Percentiles rank a stretch among this genome's conserved stretches.
Evolutionary conservation across 1,140 invertebrate genomes (phyloP).

Genomic region (Lasioglossum albipes): DNA sequence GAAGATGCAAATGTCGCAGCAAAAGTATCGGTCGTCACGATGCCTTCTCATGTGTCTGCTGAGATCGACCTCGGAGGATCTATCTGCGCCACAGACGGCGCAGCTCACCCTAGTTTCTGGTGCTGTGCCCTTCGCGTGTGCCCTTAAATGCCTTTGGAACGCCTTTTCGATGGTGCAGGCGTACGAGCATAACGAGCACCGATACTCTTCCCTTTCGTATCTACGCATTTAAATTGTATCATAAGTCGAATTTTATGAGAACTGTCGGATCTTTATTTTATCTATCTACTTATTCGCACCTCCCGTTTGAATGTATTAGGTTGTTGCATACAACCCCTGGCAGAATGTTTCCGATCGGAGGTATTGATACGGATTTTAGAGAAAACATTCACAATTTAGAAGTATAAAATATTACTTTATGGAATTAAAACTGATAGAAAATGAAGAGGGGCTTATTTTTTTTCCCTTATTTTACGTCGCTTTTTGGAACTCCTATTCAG

Average conservation of each 20-base stretch:
- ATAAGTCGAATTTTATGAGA: slow-evolving; percentile 13
- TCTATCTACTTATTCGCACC: too few relatives aligned
- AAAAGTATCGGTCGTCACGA: slow-evolving; percentile 81
- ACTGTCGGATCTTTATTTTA: too few relatives aligned
- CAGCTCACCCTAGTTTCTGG: slow-evolving; percentile 80
- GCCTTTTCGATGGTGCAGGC: slow-evolving; percentile 83
- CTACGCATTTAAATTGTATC: slow-evolving; percentile 60
- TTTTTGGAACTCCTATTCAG: too few relatives aligned
- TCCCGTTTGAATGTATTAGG: too few relatives aligned
- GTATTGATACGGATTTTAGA: too few relatives aligned
- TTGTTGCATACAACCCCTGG: too few relatives aligned
- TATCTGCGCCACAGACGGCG: slow-evolving; percentile 82
- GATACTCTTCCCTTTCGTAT: slow-evolving; percentile 82
- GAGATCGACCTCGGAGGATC: slow-evolving; percentile 80
- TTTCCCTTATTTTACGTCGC: too few relatives aligned
- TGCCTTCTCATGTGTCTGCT: slow-evolving; percentile 82
- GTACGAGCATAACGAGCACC: slow-evolving; percentile 81
- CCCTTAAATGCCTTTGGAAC: slow-evolving; percentile 80
- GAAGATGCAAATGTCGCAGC: slow-evolving; percentile 82
- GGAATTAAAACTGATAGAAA: too few relatives aligned
- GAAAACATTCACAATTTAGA: too few relatives aligned
- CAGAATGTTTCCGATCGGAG: too few relatives aligned
- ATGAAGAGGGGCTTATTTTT: too few relatives aligned
- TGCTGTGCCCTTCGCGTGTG: slow-evolving; percentile 74
- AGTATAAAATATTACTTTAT: too few relatives aligned